A percentile compares a stretch with the other conserved stretches of the same genome.
Conservation (phyloP, 2,113 vertebrate genomes). For the Glaucidium brasilianum region DNA sequence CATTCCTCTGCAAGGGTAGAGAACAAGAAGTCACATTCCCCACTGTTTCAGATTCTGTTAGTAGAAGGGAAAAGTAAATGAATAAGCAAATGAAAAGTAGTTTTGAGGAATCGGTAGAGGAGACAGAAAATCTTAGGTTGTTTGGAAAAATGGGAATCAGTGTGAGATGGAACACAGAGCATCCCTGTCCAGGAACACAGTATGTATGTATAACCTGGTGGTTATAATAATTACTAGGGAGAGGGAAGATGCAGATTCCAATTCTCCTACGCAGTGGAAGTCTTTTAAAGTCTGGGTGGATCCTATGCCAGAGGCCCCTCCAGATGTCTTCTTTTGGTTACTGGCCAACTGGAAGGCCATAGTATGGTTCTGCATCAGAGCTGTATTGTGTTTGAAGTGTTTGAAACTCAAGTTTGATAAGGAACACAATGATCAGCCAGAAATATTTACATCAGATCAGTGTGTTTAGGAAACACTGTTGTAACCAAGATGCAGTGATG, state of each 20-base stretch:
- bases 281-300: not conserved
- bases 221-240: not conserved
- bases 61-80: not conserved
- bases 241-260: not conserved
- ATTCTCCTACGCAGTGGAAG: not conserved
- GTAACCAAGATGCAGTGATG: not conserved
- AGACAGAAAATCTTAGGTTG: not conserved
- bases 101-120: not conserved
- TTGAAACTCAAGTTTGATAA: not conserved
- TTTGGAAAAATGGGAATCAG: not conserved
- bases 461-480: not conserved
- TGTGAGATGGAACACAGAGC: not conserved
- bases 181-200: not conserved
- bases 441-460: not conserved
- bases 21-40: not conserved
- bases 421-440: not conserved
- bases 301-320: not conserved
- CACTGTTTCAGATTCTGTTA: not conserved
- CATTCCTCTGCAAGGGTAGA: not conserved
- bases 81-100: not conserved
- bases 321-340: not conserved
- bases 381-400: not conserved
- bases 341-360: not conserved
- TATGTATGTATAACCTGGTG: not conserved
- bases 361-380: not conserved